A percentile compares a stretch with the other conserved stretches of the same genome.
phyloP scores from a whole-genome alignment of 2,888 invertebrate species.

The Athalia rosae region DNA sequence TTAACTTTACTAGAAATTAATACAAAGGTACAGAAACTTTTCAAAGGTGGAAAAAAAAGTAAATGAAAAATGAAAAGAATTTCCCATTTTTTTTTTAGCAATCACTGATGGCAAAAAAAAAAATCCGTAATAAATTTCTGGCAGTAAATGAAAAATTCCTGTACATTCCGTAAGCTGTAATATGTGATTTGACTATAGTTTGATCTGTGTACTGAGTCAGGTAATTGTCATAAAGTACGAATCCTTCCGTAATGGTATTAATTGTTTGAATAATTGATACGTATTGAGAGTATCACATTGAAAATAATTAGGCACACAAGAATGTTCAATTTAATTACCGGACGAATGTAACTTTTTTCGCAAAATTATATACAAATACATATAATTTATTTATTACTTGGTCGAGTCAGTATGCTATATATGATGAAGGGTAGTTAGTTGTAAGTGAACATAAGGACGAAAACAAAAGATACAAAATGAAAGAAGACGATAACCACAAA shows the following conservation, averaged over 20 bases:
- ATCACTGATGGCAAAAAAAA: background rate
- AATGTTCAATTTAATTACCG: too few relatives aligned
- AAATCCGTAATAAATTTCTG: background rate
- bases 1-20: too few relatives aligned
- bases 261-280: background rate
- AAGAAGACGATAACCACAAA: background rate
- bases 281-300: constrained; percentile 25
- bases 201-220: background rate
- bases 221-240: constrained; percentile 26
- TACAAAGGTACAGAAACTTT: too few relatives aligned
- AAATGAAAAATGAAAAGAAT: background rate
- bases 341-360: background rate
- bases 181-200: constrained; percentile 8
- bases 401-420: constrained; percentile 45
- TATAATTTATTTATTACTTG: constrained; percentile 28
- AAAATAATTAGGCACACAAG: background rate
- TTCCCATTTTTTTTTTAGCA: background rate
- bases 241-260: constrained; percentile 27
- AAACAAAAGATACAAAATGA: background rate
- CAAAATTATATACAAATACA: constrained; percentile 1
- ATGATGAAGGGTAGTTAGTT: constrained; percentile 51
- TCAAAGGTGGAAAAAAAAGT: too few relatives aligned
- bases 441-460: constrained; percentile 47
- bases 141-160: background rate
- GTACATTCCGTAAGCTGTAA: constrained; percentile 4